Evolutionary conservation across 2,797 vertebrate species (phyloP).

Genomic region (Streptopelia turtur): DNA sequence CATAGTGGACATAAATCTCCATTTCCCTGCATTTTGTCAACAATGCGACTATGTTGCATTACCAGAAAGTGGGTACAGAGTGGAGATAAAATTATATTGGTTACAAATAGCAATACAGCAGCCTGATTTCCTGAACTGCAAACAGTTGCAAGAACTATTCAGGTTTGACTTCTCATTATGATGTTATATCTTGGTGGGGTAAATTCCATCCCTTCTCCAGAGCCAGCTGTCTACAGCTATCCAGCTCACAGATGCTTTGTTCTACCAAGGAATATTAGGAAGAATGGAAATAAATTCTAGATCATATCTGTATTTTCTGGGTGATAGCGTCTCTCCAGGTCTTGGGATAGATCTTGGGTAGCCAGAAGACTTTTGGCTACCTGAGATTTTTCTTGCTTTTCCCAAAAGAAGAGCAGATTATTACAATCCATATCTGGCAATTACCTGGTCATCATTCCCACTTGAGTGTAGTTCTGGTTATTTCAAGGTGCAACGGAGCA

Average conservation of each 20-base stretch:
- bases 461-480: background rate
- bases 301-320: background rate
- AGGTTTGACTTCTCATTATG: background rate
- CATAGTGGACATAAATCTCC: background rate
- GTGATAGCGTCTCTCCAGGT: background rate
- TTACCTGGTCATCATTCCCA: background rate
- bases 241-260: background rate
- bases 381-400: background rate
- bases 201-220: conserved; percentile 10
- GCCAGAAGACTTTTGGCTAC: background rate
- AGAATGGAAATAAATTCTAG: background rate
- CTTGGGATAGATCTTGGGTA: background rate
- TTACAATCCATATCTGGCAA: background rate
- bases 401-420: background rate
- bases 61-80: background rate
- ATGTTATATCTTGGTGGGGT: background rate
- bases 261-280: background rate
- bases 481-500: background rate
- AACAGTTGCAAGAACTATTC: background rate
- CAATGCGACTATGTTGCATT: background rate
- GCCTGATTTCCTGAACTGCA: background rate
- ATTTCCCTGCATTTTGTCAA: background rate
- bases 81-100: conserved; percentile 7
- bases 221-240: background rate
- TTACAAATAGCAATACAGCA: background rate